phyloP scores from a whole-genome alignment of 2,113 vertebrate species.

The Nannospalax galili region DNA sequence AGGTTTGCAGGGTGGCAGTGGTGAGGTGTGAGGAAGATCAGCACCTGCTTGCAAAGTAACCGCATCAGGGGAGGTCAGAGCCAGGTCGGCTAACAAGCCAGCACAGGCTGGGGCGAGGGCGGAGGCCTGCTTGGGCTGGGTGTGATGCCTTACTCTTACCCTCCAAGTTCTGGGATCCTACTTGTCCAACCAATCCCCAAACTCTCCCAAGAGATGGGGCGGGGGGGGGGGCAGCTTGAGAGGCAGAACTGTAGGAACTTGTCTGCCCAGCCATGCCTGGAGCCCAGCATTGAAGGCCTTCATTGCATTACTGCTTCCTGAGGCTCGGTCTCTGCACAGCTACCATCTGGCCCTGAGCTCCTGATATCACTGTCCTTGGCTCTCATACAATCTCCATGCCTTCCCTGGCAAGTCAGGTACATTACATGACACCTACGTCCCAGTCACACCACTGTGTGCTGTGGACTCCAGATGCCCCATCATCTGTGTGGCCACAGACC shows the following conservation, averaged over 20 bases:
- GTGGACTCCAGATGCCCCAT: background rate
- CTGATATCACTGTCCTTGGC: accelerated
- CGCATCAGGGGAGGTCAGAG: background rate
- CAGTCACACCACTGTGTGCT: background rate
- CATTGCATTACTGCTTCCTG: accelerated
- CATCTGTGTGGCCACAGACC: background rate
- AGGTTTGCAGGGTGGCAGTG: slow-evolving; percentile 4
- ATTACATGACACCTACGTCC: accelerated
- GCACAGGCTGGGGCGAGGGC: accelerated
- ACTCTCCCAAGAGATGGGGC: background rate
- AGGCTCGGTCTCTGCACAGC: too few species aligned
- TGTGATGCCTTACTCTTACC: background rate
- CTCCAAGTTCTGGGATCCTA: accelerated
- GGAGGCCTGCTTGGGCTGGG: accelerated
- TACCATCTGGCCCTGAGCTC: background rate
- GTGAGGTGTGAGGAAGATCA: accelerated
- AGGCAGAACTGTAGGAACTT: accelerated
- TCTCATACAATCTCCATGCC: accelerated
- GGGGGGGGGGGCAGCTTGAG: too few species aligned
- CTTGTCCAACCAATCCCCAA: background rate
- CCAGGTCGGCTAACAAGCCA: background rate
- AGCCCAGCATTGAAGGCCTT: accelerated
- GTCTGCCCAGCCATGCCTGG: accelerated
- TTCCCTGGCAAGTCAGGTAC: accelerated
- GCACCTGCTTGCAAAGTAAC: background rate